Evolutionary conservation across 2,113 vertebrate genomes (phyloP), one percentile per base, ranked within the genome.

Genomic region (Odocoileus virginianus): DNA sequence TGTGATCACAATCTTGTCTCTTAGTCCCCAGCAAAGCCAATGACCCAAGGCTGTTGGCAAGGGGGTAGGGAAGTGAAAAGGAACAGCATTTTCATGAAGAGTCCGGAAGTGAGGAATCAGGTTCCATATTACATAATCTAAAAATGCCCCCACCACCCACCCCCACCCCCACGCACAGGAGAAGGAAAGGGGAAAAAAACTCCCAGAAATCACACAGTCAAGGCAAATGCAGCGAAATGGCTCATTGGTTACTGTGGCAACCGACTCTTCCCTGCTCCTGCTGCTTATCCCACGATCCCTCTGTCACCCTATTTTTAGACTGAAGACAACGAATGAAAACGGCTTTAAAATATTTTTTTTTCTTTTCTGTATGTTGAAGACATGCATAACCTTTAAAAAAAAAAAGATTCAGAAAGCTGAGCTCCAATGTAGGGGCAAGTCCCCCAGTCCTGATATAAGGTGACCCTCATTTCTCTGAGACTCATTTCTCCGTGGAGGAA

Each of bases 231-330:
- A 98, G 98, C 98, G 98, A 99, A 99, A 97, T 99, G 99, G 99
- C 98, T 99, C 99, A 98, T 98, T 98, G 98, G 99, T 99, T 99
- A 98, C 98, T 97, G 99, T 99, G 98, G 99, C 98, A 99, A 99
- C 99, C 97, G 98, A 98, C 98, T 99, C 98, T 82, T 89, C 98
- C 98, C 98, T 95, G 97, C 99, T 99, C 98, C 93, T 98, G 99
- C 99, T 99, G 99, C 99, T 99, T 99, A 99, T 99, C 99, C 99
- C 99, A 99, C 99, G 98, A 98, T 99, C 99, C 99, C 99, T 99
- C 99, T 99, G 99, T 99, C 99, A 98, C 98, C 98, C 98, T 99
- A 99, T 99, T 99, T 99, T 99, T 99, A 99, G 99, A 98, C 90
- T 97, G 98, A 98, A 99, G 99, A 98, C 98, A 99, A 98, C 98